These are phyloP conservation scores for Microchirus variegatus DNA, from an alignment of 2,797 vertebrate genomes.

Conservation along the genomic window DNA sequence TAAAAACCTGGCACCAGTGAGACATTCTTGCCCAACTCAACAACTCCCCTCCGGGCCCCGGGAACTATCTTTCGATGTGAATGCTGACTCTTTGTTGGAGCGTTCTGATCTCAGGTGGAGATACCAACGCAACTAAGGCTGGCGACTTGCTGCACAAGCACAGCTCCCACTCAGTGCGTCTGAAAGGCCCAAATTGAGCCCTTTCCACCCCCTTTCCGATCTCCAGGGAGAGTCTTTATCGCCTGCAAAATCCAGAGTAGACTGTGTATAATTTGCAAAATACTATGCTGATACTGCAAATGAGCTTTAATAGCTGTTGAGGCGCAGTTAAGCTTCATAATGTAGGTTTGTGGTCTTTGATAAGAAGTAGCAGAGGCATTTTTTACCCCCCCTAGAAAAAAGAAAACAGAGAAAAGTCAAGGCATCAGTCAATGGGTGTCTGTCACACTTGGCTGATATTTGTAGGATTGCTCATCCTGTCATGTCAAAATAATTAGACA, in stretches of 20 bases:
- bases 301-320: constrained; percentile 82
- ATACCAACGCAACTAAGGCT: constrained; percentile 64
- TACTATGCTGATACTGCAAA: constrained; percentile 82
- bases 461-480: constrained; percentile 67
- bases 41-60: constrained; percentile 39
- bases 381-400: constrained; percentile 27
- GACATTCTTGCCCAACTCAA: constrained; percentile 68
- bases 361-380: constrained; percentile 70
- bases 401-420: constrained; percentile 45
- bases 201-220: constrained; percentile 77
- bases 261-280: constrained; percentile 82
- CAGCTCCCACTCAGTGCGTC: constrained; percentile 72
- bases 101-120: constrained; percentile 79
- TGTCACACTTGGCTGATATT: constrained; percentile 65
- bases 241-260: constrained; percentile 69
- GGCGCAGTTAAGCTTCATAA: constrained; percentile 77
- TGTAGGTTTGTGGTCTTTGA: constrained; percentile 71
- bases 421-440: constrained; percentile 64
- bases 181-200: constrained; percentile 78
- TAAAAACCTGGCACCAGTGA: constrained; percentile 80
- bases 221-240: constrained; percentile 77
- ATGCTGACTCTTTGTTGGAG: constrained; percentile 73
- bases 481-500: constrained; percentile 68
- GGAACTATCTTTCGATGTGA: constrained; percentile 69
- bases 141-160: constrained; percentile 60